Evolutionary conservation across 2,113 vertebrate species (phyloP).

Genomic region (Podarcis muralis): DNA sequence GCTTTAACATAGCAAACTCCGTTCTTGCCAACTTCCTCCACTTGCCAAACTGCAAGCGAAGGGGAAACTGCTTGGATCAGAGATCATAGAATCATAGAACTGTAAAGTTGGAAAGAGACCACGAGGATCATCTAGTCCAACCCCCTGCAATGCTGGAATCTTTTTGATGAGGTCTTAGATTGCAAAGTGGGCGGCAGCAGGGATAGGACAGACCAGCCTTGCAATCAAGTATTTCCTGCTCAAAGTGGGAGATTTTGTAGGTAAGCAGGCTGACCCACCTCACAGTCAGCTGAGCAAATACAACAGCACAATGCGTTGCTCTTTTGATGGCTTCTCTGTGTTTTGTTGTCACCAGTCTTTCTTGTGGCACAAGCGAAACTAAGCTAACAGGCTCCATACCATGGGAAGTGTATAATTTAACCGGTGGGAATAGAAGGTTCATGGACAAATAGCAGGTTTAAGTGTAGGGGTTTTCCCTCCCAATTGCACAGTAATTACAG

Average conservation of each 20-base stretch:
- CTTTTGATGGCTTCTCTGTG: background rate
- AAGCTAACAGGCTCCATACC: background rate
- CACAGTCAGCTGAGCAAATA: background rate
- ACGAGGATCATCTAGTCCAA: no score
- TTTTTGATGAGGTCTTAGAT: background rate
- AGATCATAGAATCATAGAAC: no score
- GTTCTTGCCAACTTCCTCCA: background rate
- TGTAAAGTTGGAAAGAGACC: no score
- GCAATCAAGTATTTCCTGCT: background rate
- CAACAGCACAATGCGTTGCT: background rate
- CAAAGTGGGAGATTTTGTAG: background rate
- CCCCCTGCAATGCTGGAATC: no score
- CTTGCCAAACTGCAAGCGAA: background rate
- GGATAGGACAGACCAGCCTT: background rate
- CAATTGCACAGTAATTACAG: background rate
- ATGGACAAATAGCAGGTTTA: background rate
- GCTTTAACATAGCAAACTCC: background rate
- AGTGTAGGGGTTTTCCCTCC: background rate
- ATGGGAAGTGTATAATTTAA: background rate
- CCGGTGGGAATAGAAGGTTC: background rate
- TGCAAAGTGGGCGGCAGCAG: background rate
- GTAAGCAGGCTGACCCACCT: background rate
- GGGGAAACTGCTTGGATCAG: background rate
- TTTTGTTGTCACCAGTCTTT: background rate
- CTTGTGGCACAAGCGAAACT: background rate